Evolutionary conservation across 35 echinoderm and acorn worm genomes (phyloP).

Genomic region (Apostichopus parvimensis): DNA sequence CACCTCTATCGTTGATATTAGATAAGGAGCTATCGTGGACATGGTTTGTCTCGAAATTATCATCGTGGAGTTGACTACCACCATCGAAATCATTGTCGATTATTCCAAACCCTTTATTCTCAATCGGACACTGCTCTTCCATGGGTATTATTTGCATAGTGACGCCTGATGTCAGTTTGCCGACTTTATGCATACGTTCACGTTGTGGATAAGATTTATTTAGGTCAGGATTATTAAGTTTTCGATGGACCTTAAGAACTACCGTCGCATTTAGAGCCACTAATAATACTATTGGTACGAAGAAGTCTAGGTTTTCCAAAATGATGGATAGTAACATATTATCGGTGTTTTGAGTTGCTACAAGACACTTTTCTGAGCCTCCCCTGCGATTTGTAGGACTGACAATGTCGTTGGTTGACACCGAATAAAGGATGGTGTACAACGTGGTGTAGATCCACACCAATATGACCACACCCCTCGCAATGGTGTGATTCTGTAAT

Average conservation of each 20-base stretch:
- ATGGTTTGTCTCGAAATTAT: not conserved
- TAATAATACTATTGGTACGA: not conserved
- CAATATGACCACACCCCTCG: no score
- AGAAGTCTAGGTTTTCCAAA: conserved; percentile 25
- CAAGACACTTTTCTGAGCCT: not conserved
- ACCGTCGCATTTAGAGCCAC: not conserved
- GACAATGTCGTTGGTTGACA: conserved; percentile 11
- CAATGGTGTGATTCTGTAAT: no score
- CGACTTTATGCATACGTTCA: no score
- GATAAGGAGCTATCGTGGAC: no score
- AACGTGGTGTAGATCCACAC: not conserved
- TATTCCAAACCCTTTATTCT: not conserved
- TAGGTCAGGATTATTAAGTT: conserved; percentile 20
- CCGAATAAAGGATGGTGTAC: conserved; percentile 17
- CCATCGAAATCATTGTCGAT: not conserved
- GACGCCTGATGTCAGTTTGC: no score
- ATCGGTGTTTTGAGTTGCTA: conserved; percentile 13
- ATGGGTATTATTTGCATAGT: no score
- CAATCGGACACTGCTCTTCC: not conserved
- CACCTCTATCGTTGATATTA: not conserved
- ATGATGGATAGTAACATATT: conserved; percentile 13
- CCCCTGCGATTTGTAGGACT: not conserved
- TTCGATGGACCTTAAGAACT: not conserved
- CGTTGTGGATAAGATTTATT: not conserved
- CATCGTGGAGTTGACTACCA: not conserved